phyloP scores from a whole-genome alignment of 2,888 invertebrate species.

The Amblyteles armatorius region DNA sequence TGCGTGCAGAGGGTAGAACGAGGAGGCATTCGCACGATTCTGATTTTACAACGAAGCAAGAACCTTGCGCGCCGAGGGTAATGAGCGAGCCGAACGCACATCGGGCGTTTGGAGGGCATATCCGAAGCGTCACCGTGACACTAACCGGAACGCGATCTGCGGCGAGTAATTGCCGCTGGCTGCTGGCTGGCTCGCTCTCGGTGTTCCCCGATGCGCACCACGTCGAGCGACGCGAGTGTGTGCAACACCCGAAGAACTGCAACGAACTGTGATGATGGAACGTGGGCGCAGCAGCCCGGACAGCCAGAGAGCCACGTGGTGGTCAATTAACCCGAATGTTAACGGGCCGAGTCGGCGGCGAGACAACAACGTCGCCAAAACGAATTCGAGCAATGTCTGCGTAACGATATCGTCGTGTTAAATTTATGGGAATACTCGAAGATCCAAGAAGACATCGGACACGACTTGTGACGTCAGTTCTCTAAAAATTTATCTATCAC shows the following conservation, averaged over 20 bases:
- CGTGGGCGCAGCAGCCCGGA: conserved; percentile 61
- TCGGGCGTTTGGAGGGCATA: conserved; percentile 82
- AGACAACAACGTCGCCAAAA: conserved; percentile 35
- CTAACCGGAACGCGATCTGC: conserved; percentile 75
- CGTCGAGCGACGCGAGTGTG: conserved; percentile 56
- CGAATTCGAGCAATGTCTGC: conserved; percentile 2
- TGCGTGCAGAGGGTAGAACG: conserved; percentile 1
- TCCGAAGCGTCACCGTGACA: conserved; percentile 82
- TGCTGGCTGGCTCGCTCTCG: conserved; percentile 24
- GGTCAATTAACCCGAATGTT: conserved; percentile 81
- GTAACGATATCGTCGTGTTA: conserved; percentile 1
- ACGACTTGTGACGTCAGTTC: neutral
- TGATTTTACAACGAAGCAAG: conserved; percentile 31
- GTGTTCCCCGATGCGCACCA: conserved; percentile 66
- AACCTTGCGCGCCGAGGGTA: conserved; percentile 69
- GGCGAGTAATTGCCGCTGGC: conserved; percentile 74
- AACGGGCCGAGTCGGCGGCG: conserved; percentile 78
- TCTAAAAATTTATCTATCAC: neutral
- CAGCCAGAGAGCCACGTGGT: conserved; percentile 65
- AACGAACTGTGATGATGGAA: conserved; percentile 66
- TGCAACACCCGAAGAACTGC: conserved; percentile 64
- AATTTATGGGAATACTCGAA: neutral
- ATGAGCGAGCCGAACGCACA: conserved; percentile 78
- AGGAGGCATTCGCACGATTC: conserved; percentile 27
- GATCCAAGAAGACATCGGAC: neutral